Evolutionary conservation across 2,888 invertebrate genomes (phyloP).

Genomic region (Anoncus sp.): DNA sequence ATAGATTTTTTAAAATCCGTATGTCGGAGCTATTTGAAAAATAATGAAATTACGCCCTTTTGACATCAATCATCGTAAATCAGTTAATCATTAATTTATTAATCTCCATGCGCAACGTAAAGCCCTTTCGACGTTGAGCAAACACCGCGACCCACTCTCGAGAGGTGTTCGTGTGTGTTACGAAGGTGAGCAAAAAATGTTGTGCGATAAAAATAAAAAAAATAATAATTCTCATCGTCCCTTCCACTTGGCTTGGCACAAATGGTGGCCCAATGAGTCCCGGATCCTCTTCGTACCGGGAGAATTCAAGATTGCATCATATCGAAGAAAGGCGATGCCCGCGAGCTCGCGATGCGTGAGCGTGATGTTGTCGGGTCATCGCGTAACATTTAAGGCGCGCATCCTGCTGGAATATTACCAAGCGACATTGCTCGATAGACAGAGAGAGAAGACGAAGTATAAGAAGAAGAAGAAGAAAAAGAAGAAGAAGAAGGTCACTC

Average conservation of each 20-base stretch:
- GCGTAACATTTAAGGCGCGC: slow-evolving; percentile 58
- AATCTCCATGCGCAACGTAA: neutral
- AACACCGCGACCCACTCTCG: slow-evolving; percentile 38
- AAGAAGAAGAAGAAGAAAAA: slow-evolving; percentile 3
- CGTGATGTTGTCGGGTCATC: slow-evolving; percentile 52
- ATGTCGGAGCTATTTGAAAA: neutral
- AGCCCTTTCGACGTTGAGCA: slow-evolving; percentile 17
- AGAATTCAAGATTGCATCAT: slow-evolving; percentile 56
- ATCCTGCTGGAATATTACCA: slow-evolving; percentile 54
- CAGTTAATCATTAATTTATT: slow-evolving; percentile 18
- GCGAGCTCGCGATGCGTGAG: slow-evolving; percentile 51
- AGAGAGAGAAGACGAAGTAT: slow-evolving; percentile 14
- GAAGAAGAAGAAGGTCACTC: slow-evolving; percentile 51
- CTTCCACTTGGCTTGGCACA: slow-evolving; percentile 20
- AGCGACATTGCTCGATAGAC: slow-evolving; percentile 14
- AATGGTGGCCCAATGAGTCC: slow-evolving; percentile 44
- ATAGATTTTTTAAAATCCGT: neutral
- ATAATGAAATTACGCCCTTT: neutral
- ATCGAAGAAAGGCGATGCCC: slow-evolving; percentile 49
- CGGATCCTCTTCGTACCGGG: slow-evolving; percentile 53
- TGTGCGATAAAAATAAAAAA: slow-evolving; percentile 26
- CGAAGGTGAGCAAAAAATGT: slow-evolving; percentile 30
- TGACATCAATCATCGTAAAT: slow-evolving; percentile 8
- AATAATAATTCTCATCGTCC: slow-evolving; percentile 16
- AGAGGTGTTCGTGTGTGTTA: slow-evolving; percentile 21